Conservation (phyloP, 1,140 invertebrate species). For the Drosophila bifasciata region DNA sequence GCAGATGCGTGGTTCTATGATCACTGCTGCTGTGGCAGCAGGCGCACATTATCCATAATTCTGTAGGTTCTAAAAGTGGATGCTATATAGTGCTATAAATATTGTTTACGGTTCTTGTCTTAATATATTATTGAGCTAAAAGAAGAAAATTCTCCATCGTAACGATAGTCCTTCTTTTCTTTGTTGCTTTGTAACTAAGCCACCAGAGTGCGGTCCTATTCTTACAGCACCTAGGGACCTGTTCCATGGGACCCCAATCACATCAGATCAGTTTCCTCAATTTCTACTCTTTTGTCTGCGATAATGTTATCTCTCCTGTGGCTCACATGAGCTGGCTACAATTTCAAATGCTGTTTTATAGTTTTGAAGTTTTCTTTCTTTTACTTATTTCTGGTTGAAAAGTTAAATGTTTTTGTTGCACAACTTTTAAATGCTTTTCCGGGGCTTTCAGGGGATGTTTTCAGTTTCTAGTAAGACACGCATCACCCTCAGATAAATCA, state of each 20-base stretch:
- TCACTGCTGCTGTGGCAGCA: no score
- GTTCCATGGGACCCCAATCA: background rate
- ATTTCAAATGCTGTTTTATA: slow-evolving; percentile 27
- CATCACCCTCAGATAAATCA: slow-evolving; percentile 20
- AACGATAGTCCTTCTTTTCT: no score
- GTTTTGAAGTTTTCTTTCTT: slow-evolving; percentile 16
- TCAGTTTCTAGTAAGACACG: background rate
- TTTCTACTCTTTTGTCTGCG: slow-evolving; percentile 32
- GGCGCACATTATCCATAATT: no score
- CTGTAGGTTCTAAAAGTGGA: no score
- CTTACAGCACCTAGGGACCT: no score
- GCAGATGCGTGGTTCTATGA: no score
- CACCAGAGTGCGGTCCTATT: no score
- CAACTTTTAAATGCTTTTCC: slow-evolving; percentile 44
- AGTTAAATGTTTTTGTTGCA: slow-evolving; percentile 30
- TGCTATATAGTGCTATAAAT: no score
- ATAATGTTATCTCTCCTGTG: slow-evolving; percentile 38
- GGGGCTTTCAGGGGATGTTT: slow-evolving; percentile 12
- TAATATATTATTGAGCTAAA: no score
- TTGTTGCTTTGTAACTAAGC: no score
- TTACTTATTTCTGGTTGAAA: slow-evolving; percentile 26
- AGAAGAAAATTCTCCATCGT: no score
- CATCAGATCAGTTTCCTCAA: slow-evolving; percentile 20
- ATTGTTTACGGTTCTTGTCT: no score
- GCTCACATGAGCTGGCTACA: slow-evolving; percentile 12